Percentiles rank a stretch among this genome's conserved stretches.
These are phyloP conservation scores for Ostrea edulis DNA, from an alignment of 1,140 invertebrate genomes.

Conservation along the genomic window DNA sequence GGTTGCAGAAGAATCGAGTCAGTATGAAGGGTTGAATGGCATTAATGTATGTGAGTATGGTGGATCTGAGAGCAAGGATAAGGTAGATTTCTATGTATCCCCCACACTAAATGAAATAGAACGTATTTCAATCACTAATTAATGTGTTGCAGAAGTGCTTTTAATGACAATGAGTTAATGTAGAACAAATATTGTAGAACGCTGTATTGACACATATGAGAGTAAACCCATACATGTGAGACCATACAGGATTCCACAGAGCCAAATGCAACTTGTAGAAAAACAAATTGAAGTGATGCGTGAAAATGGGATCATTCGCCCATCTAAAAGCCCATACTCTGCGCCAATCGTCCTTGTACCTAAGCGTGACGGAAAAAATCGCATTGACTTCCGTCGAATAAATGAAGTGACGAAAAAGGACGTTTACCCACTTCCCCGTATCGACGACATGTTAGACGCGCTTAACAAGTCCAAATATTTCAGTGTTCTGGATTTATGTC, in stretches of 20 bases:
- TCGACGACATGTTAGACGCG: slow-evolving; percentile 40
- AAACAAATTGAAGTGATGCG: slow-evolving; percentile 39
- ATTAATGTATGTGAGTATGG: neutral
- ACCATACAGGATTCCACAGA: slow-evolving; percentile 11
- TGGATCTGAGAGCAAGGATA: neutral
- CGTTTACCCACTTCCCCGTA: slow-evolving; percentile 54
- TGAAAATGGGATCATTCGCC: slow-evolving; percentile 61
- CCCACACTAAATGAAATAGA: neutral
- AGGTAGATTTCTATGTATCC: neutral
- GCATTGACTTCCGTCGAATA: slow-evolving; percentile 64
- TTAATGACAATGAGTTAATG: slow-evolving; percentile 19
- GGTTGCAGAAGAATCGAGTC: neutral
- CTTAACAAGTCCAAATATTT: slow-evolving; percentile 35
- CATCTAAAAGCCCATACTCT: slow-evolving; percentile 61
- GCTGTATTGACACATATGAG: slow-evolving; percentile 9
- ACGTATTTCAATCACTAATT: neutral
- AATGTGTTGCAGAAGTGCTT: slow-evolving; percentile 28
- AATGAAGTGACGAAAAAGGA: slow-evolving; percentile 65
- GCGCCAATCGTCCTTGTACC: slow-evolving; percentile 65
- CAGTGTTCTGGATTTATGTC: slow-evolving; percentile 32
- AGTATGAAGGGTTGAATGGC: neutral
- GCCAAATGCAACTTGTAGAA: neutral
- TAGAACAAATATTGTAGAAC: slow-evolving; percentile 21
- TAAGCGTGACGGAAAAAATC: slow-evolving; percentile 58
- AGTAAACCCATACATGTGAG: slow-evolving; percentile 12